A percentile compares a stretch with the other conserved stretches of the same genome.
Conservation (phyloP, 2,113 vertebrate genomes). For the Triplophysa dalaica region DNA sequence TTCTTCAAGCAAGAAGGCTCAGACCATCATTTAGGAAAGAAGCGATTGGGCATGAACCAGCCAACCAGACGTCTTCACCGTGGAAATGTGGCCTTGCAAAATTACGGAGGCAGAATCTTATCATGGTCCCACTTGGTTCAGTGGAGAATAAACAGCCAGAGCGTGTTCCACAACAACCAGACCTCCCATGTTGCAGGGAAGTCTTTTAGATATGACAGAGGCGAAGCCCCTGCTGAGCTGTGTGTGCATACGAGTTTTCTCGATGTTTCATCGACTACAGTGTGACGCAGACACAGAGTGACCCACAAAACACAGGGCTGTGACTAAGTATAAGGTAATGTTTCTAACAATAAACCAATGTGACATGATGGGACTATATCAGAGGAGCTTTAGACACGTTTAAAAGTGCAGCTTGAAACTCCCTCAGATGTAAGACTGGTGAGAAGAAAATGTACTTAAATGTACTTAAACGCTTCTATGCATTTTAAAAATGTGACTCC, state of each 20-base stretch:
- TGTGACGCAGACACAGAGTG: conserved; percentile 14
- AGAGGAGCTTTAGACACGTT: conserved; percentile 5
- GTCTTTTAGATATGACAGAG: conserved; percentile 26
- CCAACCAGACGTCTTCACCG: conserved; percentile 39
- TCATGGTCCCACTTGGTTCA: conserved; percentile 44
- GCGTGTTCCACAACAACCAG: conserved; percentile 34
- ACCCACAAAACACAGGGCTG: conserved; percentile 35
- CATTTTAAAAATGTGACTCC: neutral
- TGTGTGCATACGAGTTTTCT: conserved; percentile 17
- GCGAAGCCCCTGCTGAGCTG: conserved; percentile 22
- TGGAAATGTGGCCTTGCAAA: conserved; percentile 49
- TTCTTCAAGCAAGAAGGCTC: conserved; percentile 46
- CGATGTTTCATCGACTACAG: neutral
- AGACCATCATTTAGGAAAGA: conserved; percentile 46
- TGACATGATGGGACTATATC: conserved; percentile 22
- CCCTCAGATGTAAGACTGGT: conserved; percentile 2
- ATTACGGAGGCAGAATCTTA: conserved; percentile 40
- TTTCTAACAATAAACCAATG: conserved; percentile 27
- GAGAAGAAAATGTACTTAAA: conserved; percentile 6
- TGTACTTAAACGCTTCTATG: neutral
- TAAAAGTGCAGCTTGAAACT: conserved; percentile 17
- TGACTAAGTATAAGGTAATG: conserved; percentile 39
- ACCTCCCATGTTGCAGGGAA: conserved; percentile 15
- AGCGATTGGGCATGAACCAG: conserved; percentile 46
- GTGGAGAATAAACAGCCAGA: conserved; percentile 48